Conservation (phyloP, 92 coral and sea anemone species). For the Parazoanthus atlanticus region DNA sequence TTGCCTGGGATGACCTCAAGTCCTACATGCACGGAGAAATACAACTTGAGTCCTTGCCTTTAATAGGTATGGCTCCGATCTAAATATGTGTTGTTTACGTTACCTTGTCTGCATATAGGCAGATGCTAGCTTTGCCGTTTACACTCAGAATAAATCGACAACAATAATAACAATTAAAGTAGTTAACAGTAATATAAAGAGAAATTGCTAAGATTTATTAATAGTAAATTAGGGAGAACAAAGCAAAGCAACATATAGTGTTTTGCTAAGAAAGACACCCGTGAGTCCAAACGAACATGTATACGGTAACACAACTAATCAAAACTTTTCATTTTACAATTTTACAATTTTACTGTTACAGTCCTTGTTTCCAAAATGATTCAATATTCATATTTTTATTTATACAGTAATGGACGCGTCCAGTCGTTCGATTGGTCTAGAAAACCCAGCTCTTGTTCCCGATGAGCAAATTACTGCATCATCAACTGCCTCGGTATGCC, state of each 20-base stretch:
- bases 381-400: not conserved
- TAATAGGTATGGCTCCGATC: not conserved
- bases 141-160: too few species aligned
- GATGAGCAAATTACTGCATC: not conserved
- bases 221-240: too few species aligned
- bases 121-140: too few species aligned
- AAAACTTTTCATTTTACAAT: not conserved
- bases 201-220: too few species aligned
- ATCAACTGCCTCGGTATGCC: not conserved
- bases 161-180: too few species aligned
- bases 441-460: slow-evolving; percentile 24
- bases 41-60: not conserved
- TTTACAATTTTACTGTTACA: too few species aligned
- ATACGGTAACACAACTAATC: not conserved
- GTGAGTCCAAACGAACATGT: too few species aligned
- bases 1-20: slow-evolving; percentile 36
- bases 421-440: slow-evolving; percentile 16
- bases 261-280: too few species aligned
- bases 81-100: too few species aligned
- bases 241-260: too few species aligned
- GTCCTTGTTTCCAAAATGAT: not conserved
- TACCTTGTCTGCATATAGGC: too few species aligned
- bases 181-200: too few species aligned
- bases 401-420: slow-evolving; percentile 4
- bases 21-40: slow-evolving; percentile 4